phyloP scores from a whole-genome alignment of 1,140 invertebrate genomes.

The Charaxes varanes region DNA sequence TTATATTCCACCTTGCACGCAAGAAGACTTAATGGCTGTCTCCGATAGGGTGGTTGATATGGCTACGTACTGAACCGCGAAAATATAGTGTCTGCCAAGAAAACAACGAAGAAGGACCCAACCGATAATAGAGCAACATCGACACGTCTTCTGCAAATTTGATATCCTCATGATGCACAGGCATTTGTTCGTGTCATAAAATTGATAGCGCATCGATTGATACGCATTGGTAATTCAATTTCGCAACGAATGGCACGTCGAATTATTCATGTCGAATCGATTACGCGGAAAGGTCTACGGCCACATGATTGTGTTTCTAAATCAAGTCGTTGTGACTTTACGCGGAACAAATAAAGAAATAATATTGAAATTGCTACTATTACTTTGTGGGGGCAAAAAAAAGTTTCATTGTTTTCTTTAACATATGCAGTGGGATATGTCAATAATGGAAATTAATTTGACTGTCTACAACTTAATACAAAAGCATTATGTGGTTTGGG shows the following conservation, averaged over 20 bases:
- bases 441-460: too few species aligned
- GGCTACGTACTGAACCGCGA: too few species aligned
- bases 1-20: too few species aligned
- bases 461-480: too few species aligned
- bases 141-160: slow-evolving; percentile 15
- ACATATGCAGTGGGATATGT: too few species aligned
- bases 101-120: too few species aligned
- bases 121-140: background rate
- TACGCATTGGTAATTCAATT: slow-evolving; percentile 28
- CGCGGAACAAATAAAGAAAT: slow-evolving; percentile 2
- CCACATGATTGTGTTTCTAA: slow-evolving; percentile 23
- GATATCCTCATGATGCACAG: slow-evolving; percentile 18
- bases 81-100: too few species aligned
- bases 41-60: too few species aligned
- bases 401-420: slow-evolving; percentile 1
- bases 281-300: slow-evolving; percentile 24
- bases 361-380: background rate
- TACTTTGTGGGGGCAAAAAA: slow-evolving; percentile 3
- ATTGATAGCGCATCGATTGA: slow-evolving; percentile 22
- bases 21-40: too few species aligned
- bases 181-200: slow-evolving; percentile 24
- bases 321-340: slow-evolving; percentile 7
- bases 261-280: slow-evolving; percentile 35
- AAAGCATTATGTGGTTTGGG: too few species aligned
- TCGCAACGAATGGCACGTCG: slow-evolving; percentile 21